Conservation (phyloP, 2,113 vertebrate species). For the Gracilinanus agilis region DNA sequence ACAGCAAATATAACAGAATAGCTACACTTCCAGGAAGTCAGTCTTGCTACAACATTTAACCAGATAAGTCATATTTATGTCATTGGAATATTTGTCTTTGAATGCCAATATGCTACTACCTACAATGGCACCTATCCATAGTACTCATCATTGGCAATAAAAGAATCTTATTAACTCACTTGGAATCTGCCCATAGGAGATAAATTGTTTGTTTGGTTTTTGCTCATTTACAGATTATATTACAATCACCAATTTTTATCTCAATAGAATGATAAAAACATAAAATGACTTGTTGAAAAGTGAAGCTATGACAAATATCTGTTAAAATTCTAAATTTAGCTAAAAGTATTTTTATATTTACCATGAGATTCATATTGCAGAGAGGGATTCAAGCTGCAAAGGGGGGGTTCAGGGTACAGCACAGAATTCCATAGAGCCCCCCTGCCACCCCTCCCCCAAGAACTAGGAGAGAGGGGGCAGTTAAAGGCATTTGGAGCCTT, state of each 20-base stretch:
- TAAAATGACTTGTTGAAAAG: constrained; percentile 16
- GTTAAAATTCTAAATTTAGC: background rate
- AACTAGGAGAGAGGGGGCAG: too few species aligned
- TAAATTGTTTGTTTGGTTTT: too few species aligned
- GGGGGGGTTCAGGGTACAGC: too few species aligned
- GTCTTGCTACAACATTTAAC: background rate
- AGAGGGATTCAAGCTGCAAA: too few species aligned
- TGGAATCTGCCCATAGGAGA: background rate
- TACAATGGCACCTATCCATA: background rate
- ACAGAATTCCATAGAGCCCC: too few species aligned
- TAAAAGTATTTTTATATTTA: too few species aligned
- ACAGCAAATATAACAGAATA: background rate
- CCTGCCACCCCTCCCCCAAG: too few species aligned
- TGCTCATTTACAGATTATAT: constrained; percentile 21
- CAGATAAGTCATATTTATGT: background rate
- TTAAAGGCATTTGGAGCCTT: too few species aligned
- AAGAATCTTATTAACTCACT: background rate
- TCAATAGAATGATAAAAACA: constrained; percentile 10
- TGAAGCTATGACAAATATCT: background rate
- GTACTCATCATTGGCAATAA: background rate
- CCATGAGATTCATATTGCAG: too few species aligned
- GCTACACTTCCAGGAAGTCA: background rate
- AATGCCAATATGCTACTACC: background rate
- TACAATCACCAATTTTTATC: constrained; percentile 24
- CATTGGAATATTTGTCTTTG: background rate